Percentiles rank a stretch among this genome's conserved stretches.
Conservation (phyloP, 1,140 invertebrate genomes). For the Drosophila littoralis region DNA sequence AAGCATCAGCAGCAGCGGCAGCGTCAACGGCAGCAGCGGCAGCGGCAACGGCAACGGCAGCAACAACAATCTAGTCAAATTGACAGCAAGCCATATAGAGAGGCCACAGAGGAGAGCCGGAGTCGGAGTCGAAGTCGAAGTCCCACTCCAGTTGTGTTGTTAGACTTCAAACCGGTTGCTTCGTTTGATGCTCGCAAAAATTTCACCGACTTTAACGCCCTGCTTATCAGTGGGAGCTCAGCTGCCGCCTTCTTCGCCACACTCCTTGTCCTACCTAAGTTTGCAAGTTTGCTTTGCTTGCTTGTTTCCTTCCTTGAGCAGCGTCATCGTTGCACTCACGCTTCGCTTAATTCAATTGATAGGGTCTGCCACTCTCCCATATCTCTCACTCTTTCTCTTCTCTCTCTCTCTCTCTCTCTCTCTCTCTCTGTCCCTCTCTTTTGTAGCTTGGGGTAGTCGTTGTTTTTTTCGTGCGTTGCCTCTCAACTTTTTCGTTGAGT, state of each 20-base stretch:
- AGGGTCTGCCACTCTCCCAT: slow-evolving; percentile 16
- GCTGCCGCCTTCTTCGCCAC: neutral
- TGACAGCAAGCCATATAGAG: slow-evolving; percentile 49
- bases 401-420: neutral
- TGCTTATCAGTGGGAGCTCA: slow-evolving; percentile 45
- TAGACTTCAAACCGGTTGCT: slow-evolving; percentile 62
- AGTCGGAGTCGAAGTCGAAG: neutral
- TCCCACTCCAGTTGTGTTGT: slow-evolving; percentile 21
- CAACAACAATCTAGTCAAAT: slow-evolving; percentile 54
- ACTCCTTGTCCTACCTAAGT: neutral
- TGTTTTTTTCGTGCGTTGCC: slow-evolving; percentile 34
- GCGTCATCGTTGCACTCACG: slow-evolving; percentile 40
- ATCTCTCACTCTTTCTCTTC: slow-evolving; percentile 7
- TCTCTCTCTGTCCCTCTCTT: slow-evolving; percentile 18
- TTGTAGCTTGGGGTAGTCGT: slow-evolving; percentile 43
- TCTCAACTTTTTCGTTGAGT: slow-evolving; percentile 71
- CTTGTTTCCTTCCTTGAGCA: slow-evolving; percentile 61
- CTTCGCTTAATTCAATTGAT: slow-evolving; percentile 66
- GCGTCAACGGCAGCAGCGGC: slow-evolving; percentile 21
- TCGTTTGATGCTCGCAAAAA: slow-evolving; percentile 51
- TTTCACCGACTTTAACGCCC: slow-evolving; percentile 59
- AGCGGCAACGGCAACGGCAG: slow-evolving; percentile 18
- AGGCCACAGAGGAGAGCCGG: neutral
- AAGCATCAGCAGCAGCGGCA: slow-evolving; percentile 42
- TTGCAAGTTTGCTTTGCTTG: slow-evolving; percentile 51